Conservation (phyloP, 2,113 vertebrate species). For the Atractosteus spatula region DNA sequence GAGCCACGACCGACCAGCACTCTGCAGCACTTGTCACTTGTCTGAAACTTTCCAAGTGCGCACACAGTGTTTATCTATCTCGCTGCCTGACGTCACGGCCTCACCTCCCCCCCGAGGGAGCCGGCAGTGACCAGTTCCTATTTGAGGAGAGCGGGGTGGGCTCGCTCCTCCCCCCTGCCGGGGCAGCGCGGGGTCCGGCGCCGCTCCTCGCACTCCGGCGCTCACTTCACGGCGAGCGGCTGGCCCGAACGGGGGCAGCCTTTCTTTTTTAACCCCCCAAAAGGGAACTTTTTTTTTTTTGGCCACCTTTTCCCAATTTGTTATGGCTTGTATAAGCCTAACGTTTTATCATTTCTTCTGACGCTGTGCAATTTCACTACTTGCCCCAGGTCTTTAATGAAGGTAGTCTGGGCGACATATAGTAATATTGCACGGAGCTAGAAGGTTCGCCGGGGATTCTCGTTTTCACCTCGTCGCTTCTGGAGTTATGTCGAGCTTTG, state of each 20-base stretch:
- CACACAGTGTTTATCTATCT: constrained; percentile 55
- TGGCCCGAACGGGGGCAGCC: constrained; percentile 29
- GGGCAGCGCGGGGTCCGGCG: neutral
- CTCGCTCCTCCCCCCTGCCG: constrained; percentile 31
- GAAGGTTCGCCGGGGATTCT: too few relatives aligned
- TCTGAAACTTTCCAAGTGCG: constrained; percentile 46
- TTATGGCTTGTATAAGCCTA: too few relatives aligned
- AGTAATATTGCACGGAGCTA: too few relatives aligned
- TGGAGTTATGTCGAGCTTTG: too few relatives aligned
- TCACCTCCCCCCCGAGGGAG: constrained; percentile 53
- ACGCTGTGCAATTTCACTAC: too few relatives aligned
- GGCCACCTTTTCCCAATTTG: neutral
- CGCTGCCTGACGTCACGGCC: constrained; percentile 57
- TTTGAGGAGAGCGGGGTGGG: constrained; percentile 54
- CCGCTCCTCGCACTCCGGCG: constrained; percentile 22
- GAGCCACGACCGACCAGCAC: neutral
- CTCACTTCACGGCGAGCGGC: neutral
- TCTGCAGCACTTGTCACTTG: constrained; percentile 30
- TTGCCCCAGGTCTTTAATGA: too few relatives aligned
- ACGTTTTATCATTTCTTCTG: too few relatives aligned
- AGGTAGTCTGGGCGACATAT: too few relatives aligned
- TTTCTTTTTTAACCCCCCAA: too few relatives aligned
- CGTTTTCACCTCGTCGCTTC: too few relatives aligned
- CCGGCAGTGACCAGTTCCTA: constrained; percentile 60
- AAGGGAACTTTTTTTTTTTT: neutral